These are phyloP conservation scores for Phacellophora camtschatica DNA, from an alignment of 30 jellyfish, hydroid and myxozoan genomes.

Conservation along the genomic window DNA sequence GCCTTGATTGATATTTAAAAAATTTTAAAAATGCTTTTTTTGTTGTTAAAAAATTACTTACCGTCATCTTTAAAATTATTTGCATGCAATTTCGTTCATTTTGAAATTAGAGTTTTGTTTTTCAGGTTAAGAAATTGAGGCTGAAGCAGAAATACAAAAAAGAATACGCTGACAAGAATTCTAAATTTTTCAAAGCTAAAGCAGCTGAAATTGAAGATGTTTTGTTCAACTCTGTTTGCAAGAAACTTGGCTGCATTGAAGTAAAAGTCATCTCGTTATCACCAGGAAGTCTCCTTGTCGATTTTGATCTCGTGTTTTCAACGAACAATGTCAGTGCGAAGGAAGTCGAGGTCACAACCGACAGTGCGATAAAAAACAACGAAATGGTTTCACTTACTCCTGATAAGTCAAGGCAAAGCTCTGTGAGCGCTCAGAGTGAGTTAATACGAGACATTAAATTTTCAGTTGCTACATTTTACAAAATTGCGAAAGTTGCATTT, in stretches of 20 bases:
- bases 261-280: slow-evolving; percentile 25
- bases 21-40: too few relatives aligned
- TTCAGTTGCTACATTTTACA: too few relatives aligned
- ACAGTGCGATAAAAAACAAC: slow-evolving; percentile 8
- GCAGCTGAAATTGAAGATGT: slow-evolving; percentile 45
- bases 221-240: slow-evolving; percentile 12
- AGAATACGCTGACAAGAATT: slow-evolving; percentile 39
- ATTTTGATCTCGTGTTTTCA: slow-evolving; percentile 27
- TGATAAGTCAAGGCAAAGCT: not conserved
- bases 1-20: too few relatives aligned
- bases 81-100: not conserved
- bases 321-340: slow-evolving; percentile 2
- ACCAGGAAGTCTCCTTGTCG: slow-evolving; percentile 55
- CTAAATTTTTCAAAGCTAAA: slow-evolving; percentile 15
- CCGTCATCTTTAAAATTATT: not conserved
- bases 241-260: slow-evolving; percentile 38
- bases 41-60: too few relatives aligned
- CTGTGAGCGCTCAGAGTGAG: too few relatives aligned
- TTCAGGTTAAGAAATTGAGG: slow-evolving; percentile 39
- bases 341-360: slow-evolving; percentile 5
- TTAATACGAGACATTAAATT: too few relatives aligned
- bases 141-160: slow-evolving; percentile 52
- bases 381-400: slow-evolving; percentile 32
- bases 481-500: too few relatives aligned
- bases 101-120: not conserved